Evolutionary conservation across 2,888 invertebrate genomes (phyloP), one percentile per base, ranked within the genome.

Genomic region (Selenia dentaria): DNA sequence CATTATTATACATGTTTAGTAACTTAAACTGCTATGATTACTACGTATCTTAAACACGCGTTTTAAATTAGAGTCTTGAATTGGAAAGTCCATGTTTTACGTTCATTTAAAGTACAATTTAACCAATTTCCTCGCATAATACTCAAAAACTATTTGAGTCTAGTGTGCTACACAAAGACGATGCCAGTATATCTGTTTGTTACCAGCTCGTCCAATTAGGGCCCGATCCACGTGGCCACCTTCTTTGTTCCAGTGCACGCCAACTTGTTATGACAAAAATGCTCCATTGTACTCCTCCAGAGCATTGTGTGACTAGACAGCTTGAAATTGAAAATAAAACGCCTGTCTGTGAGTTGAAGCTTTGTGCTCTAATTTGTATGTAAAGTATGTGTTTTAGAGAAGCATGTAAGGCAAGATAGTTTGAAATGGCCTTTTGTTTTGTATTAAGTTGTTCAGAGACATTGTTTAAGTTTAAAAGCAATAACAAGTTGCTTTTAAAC

Each of bases 151-250:
- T 11, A 31, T 38, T 40, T 11, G 22, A 16, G 37, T 29, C 33
- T 29, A 32, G 20, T 6, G 16, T 6, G 18, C 14, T 41, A 32
- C 35, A 46, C 33, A 42, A 44, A 41, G 47, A 35, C 18, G 20
- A 22, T 32, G 18, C 10, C 20, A 4, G 31, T 39, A 14, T 20
- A 28, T 33, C 29, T 34, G 40, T 46, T 13, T 38, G 33, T 45
- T 33, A 38, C 26, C 43, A 44, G 40, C 56, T 55, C 53, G 58
- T 64, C 69, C 67, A 70, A 70, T 70, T 70, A 70, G 65, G 46
- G 54, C 36, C 37, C 56, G 57, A 62, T 55, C 60, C 62, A 59
- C 64, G 58, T 57, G 59, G 54, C 52, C 46, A 43, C 44, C 43
- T 42, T 56, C 64, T 64, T 67, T 66, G 64, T 68, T 62, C 50